Base-by-base conservation (phyloP, 2,888 invertebrate species). In the Limnephilus rhombicus region DNA sequence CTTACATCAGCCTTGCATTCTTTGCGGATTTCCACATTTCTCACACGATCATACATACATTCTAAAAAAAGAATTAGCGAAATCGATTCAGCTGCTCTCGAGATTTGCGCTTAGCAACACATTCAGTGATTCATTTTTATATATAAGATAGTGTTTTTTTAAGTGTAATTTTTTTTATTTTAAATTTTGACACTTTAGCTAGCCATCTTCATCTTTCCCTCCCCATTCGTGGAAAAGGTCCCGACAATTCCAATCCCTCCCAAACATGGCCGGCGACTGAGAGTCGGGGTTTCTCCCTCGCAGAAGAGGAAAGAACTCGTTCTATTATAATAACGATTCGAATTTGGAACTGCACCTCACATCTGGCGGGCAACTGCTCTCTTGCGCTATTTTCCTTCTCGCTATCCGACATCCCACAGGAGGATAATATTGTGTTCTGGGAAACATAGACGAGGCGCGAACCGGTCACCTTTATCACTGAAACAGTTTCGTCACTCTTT, bases 221-320 rank as follows among this genome's bases (percentile, higher is more conserved):
- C 53, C 53, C 53, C 18, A 53, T 53, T 68, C 24, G 68, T 24
- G 24, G 68, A 68, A 68, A 68, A 68, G 24, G 24, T 24, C 9
- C 9, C 24, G 24, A 68, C 24, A 68, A 24, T 68, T 68, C 68
- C 68, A 24, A n/a, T 68, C 68, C 68, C 68, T 68, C 68, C 68
- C 9, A 24, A n/a, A 68, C 24, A 24, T n/a, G 24, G 9, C 68
- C 86, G 91, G 49, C 91, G 91, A 90, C 83, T 80, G 45, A 12
- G 41, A 41, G 91, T 80, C 91, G 91, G 18, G 45, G 31, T 49
- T 68, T 82, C 91, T 87, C 95, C 95, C 80, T 95, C 94, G 91
- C 24, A 24, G 97, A 98, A 80, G 87, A 86, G 80, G 45, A 83
- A 29, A 80, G 95, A 97, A 98, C 93, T 98, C 91, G 98, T 98